A percentile compares a stretch with the other conserved stretches of the same genome.
Conservation (phyloP, 2,113 vertebrate species). For the Rhinolophus ferrumequinum region DNA sequence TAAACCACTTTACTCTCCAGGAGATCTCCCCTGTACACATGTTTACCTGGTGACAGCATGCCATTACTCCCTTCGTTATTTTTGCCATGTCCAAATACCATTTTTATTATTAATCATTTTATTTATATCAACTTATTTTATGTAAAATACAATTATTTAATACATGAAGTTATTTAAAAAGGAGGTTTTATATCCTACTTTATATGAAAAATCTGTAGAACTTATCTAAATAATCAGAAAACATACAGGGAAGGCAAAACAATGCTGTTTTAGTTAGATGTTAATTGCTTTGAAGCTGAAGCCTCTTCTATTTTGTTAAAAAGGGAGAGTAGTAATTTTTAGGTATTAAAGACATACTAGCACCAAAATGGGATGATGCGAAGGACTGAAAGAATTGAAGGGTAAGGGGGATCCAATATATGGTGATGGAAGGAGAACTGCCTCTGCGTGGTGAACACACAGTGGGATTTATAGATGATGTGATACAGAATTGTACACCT, state of each 20-base stretch:
- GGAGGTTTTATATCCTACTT: not conserved
- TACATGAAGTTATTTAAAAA: not conserved
- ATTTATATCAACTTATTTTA: not conserved
- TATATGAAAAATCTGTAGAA: not conserved
- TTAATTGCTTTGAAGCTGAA: not conserved
- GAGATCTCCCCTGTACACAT: not conserved
- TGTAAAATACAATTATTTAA: conserved; percentile 40
- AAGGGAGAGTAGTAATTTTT: not conserved
- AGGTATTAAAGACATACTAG: not conserved
- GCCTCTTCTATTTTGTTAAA: not conserved
- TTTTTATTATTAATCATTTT: conserved; percentile 1
- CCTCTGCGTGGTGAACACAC: too few relatives aligned
- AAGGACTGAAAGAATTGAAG: not conserved
- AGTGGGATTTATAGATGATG: too few relatives aligned
- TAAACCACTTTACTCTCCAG: not conserved
- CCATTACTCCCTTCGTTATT: not conserved
- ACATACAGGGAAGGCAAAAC: not conserved
- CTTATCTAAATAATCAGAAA: not conserved
- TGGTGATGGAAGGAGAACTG: too few relatives aligned
- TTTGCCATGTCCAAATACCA: not conserved
- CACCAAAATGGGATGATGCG: not conserved
- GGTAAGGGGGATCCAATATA: too few relatives aligned
- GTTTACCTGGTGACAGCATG: not conserved
- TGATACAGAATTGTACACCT: too few relatives aligned
- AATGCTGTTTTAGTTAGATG: not conserved